These are phyloP conservation scores for Cosmia trapezina DNA, from an alignment of 2,888 invertebrate species.

Conservation along the genomic window DNA sequence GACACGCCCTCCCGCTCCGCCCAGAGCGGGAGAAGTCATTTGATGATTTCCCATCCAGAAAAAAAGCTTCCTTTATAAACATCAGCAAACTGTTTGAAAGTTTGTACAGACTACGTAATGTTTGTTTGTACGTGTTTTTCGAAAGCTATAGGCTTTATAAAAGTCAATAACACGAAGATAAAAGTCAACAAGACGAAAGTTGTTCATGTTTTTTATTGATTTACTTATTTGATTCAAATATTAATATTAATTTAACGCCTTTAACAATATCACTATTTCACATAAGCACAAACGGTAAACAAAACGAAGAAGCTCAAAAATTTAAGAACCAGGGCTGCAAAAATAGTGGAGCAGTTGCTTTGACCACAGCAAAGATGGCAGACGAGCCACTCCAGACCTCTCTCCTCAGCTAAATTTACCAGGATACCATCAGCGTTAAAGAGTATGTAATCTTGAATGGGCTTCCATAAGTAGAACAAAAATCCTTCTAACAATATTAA, in stretches of 20 bases:
- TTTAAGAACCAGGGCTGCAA: conserved; percentile 73
- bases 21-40: no score
- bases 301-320: conserved; percentile 71
- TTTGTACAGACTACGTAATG: background rate
- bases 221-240: background rate
- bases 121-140: no score
- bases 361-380: conserved; percentile 76
- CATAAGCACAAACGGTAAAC: conserved; percentile 65
- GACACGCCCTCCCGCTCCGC: no score
- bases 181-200: background rate
- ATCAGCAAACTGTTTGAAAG: background rate
- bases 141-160: background rate
- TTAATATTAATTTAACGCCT: background rate
- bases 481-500: conserved; percentile 74
- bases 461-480: conserved; percentile 72
- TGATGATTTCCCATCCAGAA: no score
- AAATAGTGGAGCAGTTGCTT: conserved; percentile 69
- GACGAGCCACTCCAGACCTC: conserved; percentile 73
- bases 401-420: conserved; percentile 68
- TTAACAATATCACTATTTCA: conserved; percentile 28
- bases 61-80: background rate
- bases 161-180: background rate
- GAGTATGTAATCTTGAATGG: conserved; percentile 71
- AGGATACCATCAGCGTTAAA: conserved; percentile 75
- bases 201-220: conserved; percentile 13